Evolutionary conservation across 2,113 vertebrate genomes (phyloP).

Genomic region (Tragelaphus buxtoni): DNA sequence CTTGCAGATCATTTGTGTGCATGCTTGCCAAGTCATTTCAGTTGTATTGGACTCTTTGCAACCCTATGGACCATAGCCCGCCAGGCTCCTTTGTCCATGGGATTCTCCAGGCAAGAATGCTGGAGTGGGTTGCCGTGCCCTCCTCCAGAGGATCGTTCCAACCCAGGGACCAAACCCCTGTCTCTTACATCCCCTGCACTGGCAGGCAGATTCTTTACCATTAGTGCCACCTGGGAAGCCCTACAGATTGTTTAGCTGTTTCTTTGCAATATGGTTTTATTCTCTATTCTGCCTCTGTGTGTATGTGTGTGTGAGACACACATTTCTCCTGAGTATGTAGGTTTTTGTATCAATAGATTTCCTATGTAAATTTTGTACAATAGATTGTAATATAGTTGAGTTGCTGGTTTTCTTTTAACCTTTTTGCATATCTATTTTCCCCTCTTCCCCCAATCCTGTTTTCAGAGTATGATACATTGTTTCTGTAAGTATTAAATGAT

Average conservation of each 20-base stretch:
- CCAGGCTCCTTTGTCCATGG: background rate
- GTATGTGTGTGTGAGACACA: background rate
- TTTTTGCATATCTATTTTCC: background rate
- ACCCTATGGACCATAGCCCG: accelerated
- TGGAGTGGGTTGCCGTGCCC: background rate
- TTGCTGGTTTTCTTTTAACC: background rate
- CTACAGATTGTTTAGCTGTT: background rate
- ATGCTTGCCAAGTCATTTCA: background rate
- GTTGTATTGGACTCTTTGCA: background rate
- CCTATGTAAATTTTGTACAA: background rate
- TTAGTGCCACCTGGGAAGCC: background rate
- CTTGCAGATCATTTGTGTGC: background rate
- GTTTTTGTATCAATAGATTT: background rate
- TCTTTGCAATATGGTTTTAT: background rate
- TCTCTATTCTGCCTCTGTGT: background rate
- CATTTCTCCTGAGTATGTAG: background rate
- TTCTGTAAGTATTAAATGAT: conserved; percentile 30
- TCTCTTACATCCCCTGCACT: background rate
- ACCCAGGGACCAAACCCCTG: background rate
- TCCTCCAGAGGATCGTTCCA: background rate
- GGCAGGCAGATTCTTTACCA: background rate
- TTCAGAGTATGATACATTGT: conserved; percentile 20
- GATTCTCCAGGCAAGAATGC: background rate
- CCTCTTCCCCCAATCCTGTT: background rate
- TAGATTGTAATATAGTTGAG: background rate